Conservation (phyloP, 2,888 invertebrate genomes). For the Seira musarum region DNA sequence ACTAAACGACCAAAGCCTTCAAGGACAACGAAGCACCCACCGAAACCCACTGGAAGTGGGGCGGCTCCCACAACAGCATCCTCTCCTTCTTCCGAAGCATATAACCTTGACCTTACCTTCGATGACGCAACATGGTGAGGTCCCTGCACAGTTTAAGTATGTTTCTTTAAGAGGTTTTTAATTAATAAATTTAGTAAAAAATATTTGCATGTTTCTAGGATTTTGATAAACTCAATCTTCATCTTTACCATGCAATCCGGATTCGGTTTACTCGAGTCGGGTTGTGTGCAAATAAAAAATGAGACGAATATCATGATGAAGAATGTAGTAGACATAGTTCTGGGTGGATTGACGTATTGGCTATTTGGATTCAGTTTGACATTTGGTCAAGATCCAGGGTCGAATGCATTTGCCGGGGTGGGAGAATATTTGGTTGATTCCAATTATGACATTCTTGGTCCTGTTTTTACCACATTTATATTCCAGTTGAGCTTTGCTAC, state of each 20-base stretch:
- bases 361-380: constrained; percentile 71
- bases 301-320: constrained; percentile 74
- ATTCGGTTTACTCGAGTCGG: constrained; percentile 73
- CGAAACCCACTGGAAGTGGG: not conserved
- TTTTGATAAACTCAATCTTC: constrained; percentile 89
- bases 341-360: constrained; percentile 74
- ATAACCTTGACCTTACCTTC: constrained; percentile 76
- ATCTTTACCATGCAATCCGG: constrained; percentile 95
- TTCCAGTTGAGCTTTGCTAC: constrained; percentile 94
- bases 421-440: constrained; percentile 72
- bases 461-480: constrained; percentile 88
- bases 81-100: not conserved
- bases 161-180: no score
- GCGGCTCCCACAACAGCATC: not conserved
- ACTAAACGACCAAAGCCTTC: no score
- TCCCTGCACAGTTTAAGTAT: no score
- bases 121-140: constrained; percentile 94
- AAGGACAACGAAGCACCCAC: no score
- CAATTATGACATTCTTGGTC: constrained; percentile 75
- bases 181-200: no score
- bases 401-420: constrained; percentile 72
- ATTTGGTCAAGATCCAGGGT: constrained; percentile 70
- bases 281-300: constrained; percentile 72
- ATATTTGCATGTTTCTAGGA: no score
- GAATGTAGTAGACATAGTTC: constrained; percentile 72